Evolutionary conservation across 2,797 vertebrate species (phyloP).

Genomic region (Potorous gilbertii): DNA sequence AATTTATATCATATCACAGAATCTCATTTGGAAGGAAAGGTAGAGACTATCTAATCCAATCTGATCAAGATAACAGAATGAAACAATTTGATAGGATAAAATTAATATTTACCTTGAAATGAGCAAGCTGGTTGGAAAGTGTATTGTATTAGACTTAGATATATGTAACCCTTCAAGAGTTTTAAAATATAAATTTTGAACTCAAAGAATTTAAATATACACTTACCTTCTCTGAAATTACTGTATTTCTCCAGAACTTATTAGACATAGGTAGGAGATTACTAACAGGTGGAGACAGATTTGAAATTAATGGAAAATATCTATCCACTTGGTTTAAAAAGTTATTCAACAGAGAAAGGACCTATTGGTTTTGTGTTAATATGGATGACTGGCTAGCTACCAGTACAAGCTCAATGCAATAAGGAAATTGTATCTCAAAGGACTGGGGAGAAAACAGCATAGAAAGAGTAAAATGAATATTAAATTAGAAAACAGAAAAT

Average conservation of each 20-base stretch:
- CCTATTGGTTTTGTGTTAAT: not conserved
- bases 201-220: slow-evolving; percentile 35
- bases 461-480: not conserved
- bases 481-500: not conserved
- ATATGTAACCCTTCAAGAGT: slow-evolving; percentile 12
- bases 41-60: not conserved
- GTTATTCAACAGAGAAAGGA: not conserved
- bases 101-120: slow-evolving; percentile 58
- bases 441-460: not conserved
- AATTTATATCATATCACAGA: not conserved
- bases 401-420: not conserved
- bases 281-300: not conserved
- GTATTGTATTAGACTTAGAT: slow-evolving; percentile 23
- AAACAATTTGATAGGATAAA: not conserved
- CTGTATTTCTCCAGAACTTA: not conserved
- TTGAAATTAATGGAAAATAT: not conserved
- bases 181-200: slow-evolving; percentile 45
- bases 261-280: not conserved
- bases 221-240: slow-evolving; percentile 38
- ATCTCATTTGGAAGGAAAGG: not conserved
- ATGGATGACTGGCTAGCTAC: not conserved
- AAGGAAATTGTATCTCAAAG: not conserved
- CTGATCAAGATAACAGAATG: not conserved
- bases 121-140: slow-evolving; percentile 10
- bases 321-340: not conserved